Base-by-base conservation (phyloP, 2,888 invertebrate genomes). In the Morpho helenor region DNA sequence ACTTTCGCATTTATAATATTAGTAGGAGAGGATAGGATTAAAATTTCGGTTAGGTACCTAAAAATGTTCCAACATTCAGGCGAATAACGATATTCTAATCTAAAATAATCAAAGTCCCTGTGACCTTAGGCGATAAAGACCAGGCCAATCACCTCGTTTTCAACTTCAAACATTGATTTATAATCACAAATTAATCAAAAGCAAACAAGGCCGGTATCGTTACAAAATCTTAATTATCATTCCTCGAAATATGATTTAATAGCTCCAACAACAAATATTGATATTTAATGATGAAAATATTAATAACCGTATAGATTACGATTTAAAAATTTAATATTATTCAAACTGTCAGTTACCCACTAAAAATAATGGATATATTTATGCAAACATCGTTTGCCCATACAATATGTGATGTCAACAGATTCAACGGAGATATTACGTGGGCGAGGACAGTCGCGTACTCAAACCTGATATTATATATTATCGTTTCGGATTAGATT, bases 341-440 rank as follows among this genome's bases (percentile, higher is more conserved):
- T 62, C 61, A 51, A 58, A 57, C 65, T 67, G 68, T 68, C 68
- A 63, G 56, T 66, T 67, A 63, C 55, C 58, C 60, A 66, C 52
- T 71, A 67, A 71, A 73, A 64, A 69, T 70, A 70, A 73, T 73
- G 68, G 65, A 71, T 70, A 70, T 70, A 68, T 69, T 67, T 72
- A 80, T 83, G 80, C 79, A 79, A 84, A 82, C 78, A 78, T 74
- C 77, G 77, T 79, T 75, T 76, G 79, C 75, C 74, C 77, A 74
- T 78, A 78, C 73, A 74, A 80, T 80, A 78, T 70, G 72, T 79
- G 73, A 80, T 82, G 83, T 85, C 84, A 84, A 80, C 87, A 83
- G 79, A 77, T 80, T 72, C 72, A 71, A 76, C 66, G 70, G 68
- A 71, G 68, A 70, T 65, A 57, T 63, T 55, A 71, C 67, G 82